Evolutionary conservation across 2,797 vertebrate species (phyloP), one percentile per base, ranked within the genome.

Genomic region (Lates japonicus): DNA sequence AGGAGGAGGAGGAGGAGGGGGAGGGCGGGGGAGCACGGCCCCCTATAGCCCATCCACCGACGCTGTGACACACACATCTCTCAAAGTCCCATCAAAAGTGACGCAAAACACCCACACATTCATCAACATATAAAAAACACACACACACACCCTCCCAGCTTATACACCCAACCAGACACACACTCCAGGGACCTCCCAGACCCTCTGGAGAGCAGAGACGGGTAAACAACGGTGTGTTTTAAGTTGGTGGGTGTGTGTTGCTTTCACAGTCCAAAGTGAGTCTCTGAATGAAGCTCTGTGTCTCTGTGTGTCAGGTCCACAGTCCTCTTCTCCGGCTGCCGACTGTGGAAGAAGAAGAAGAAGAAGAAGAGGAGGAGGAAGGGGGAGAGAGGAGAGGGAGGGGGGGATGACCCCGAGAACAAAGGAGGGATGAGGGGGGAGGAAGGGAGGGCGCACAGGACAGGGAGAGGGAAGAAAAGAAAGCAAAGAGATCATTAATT

Each of bases 31-130:
- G 76, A 49, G 70, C 57, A 6, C 8, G 16, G 60, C 77, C 87
- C 88, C 86, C 82, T 86, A 65, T 3, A 83, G 84, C 78, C 85
- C 73, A 78, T 77, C 92, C 91, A 81, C 67, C 73, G 62, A 78
- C 41, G 60, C 87, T 89, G 87, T 76, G 83, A 87, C 80, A 81
- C 87, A 83, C 82, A 79, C 94, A 94, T 94, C 84, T 90, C 71
- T 94, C 90, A 93, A 82, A 82, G 90, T 92, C 89, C 90, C 92
- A 93, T 94, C 77, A 88, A 92, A 85, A 73, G 82, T 71, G 75
- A 64, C 4, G 63, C 65, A 1, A 58, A 35, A 80, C 85, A 72
- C 89, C 55, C 87, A 74, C 86, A 86, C 90, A 75, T 81, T 83
- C 90, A 90, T 87, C 77, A 88, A 90, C 88, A 73, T 72, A 76